Evolutionary conservation across 2,797 vertebrate genomes (phyloP).

Genomic region (Lagodon rhomboides): DNA sequence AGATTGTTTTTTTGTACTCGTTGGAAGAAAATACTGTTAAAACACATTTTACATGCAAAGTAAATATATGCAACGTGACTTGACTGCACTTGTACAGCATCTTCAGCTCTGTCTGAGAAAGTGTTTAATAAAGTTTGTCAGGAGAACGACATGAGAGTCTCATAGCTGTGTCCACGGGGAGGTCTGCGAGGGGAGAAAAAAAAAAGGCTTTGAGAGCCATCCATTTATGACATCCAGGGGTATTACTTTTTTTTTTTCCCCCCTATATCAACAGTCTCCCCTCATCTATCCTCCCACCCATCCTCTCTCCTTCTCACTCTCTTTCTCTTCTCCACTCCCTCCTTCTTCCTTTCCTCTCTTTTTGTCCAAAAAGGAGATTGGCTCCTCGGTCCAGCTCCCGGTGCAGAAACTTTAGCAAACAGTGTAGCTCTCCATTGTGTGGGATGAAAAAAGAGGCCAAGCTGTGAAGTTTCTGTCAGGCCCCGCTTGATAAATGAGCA

Average conservation of each 20-base stretch:
- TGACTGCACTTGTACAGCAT: background rate
- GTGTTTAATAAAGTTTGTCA: slow-evolving; percentile 48
- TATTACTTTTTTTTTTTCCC: slow-evolving; percentile 49
- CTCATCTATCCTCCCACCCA: slow-evolving; percentile 47
- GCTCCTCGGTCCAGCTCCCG: slow-evolving; percentile 92
- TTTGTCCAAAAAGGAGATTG: slow-evolving; percentile 81
- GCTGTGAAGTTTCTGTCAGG: slow-evolving; percentile 96
- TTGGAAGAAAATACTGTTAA: too few species aligned
- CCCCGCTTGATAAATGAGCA: slow-evolving; percentile 99
- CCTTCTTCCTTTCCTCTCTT: slow-evolving; percentile 76
- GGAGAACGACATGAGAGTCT: slow-evolving; percentile 28
- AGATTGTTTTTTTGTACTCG: too few species aligned
- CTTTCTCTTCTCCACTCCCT: slow-evolving; percentile 67
- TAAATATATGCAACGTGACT: too few species aligned
- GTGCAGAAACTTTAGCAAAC: slow-evolving; percentile 96
- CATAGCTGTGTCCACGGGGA: slow-evolving; percentile 39
- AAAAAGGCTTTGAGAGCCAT: slow-evolving; percentile 55
- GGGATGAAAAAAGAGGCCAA: slow-evolving; percentile 90
- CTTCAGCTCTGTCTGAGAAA: slow-evolving; percentile 8
- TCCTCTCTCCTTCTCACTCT: slow-evolving; percentile 61
- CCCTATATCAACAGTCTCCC: slow-evolving; percentile 58
- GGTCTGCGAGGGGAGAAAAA: slow-evolving; percentile 37
- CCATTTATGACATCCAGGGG: slow-evolving; percentile 74
- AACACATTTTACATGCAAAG: too few species aligned
- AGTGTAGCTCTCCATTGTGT: slow-evolving; percentile 97